Base-by-base conservation (phyloP, 1,140 invertebrate genomes). In the Panulirus ornatus region DNA sequence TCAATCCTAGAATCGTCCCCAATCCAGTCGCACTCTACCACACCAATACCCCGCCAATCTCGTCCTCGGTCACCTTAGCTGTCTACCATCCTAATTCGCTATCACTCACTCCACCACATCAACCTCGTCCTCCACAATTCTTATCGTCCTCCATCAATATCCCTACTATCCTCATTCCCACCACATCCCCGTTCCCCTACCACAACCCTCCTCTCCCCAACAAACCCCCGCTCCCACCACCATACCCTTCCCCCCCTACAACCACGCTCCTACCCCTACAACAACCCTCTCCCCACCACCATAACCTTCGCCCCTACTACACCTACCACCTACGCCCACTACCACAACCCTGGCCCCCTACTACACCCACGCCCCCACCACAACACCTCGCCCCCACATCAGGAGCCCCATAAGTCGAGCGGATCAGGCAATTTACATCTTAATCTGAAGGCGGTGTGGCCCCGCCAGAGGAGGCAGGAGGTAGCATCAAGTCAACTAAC, bases 351-450 rank as follows among this genome's bases (percentile, higher is more conserved):
- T 63, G 30, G 42, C 40, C 70, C 34, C 66, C 42, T 47, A 40
- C n/a, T 36, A 63, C 27, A 66, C 66, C 66, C 42, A 16, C 63
- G n/a, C 63, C 82, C 14, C 47, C 47, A 47, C 47, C 47, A 51
- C n/a, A 40, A 51, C 47, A 22, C 36, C 19, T 30, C 54, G n/a
- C 47, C 34, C 47, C 47, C 3, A 14, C 11, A 70, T 34, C 66
- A 66, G 38, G 66, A 84, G 71, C 36, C 38, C 27, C 38, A 42
- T 66, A 84, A 84, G 82, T 84, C 82, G 36, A 30, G 30, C 9
- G 58, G 82, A 84, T 84, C 82, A 44, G 36, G 66, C 82, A 84
- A 84, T 84, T 84, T 84, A 84, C 82, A 84, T 84, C 82, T 84
- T 70, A 84, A 84, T 84, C 58, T 84, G 76, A 30, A 79, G 76